Evolutionary conservation across 2,888 invertebrate species (phyloP).

Genomic region (Dicycla oo): DNA sequence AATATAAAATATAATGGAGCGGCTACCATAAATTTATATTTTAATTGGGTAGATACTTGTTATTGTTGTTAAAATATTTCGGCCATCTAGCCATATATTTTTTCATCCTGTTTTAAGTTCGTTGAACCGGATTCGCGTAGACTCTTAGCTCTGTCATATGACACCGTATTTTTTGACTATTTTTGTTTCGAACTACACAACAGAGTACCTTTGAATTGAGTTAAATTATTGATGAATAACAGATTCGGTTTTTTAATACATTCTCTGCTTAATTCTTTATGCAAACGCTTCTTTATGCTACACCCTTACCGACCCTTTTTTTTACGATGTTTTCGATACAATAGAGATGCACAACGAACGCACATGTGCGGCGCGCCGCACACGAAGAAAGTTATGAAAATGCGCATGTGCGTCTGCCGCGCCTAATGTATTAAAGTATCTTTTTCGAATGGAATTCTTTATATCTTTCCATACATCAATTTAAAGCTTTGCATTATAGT

Average conservation of each 20-base stretch:
- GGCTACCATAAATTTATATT: neutral
- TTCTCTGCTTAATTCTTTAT: too few relatives aligned
- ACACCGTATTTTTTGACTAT: conserved; percentile 1
- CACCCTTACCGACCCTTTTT: too few relatives aligned
- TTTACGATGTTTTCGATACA: too few relatives aligned
- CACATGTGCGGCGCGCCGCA: too few relatives aligned
- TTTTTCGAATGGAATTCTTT: neutral
- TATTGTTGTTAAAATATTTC: conserved; percentile 25
- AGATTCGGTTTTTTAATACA: too few relatives aligned
- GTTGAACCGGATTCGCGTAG: conserved; percentile 78
- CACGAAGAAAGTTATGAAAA: too few relatives aligned
- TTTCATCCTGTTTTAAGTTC: conserved; percentile 69
- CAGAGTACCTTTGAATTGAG: neutral
- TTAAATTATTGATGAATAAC: neutral
- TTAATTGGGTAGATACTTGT: neutral
- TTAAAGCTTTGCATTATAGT: too few relatives aligned
- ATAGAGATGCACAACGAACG: too few relatives aligned
- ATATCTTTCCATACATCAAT: neutral
- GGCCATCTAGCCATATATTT: conserved; percentile 22
- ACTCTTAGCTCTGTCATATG: conserved; percentile 67
- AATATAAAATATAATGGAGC: neutral
- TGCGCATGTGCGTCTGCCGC: too few relatives aligned
- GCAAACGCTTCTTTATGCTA: too few relatives aligned
- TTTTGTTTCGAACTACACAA: neutral
- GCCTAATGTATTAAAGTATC: too few relatives aligned